A percentile compares a stretch with the other conserved stretches of the same genome.
These are phyloP conservation scores for Brachyhypopomus gauderio DNA, from an alignment of 2,113 vertebrate genomes.

Conservation along the genomic window DNA sequence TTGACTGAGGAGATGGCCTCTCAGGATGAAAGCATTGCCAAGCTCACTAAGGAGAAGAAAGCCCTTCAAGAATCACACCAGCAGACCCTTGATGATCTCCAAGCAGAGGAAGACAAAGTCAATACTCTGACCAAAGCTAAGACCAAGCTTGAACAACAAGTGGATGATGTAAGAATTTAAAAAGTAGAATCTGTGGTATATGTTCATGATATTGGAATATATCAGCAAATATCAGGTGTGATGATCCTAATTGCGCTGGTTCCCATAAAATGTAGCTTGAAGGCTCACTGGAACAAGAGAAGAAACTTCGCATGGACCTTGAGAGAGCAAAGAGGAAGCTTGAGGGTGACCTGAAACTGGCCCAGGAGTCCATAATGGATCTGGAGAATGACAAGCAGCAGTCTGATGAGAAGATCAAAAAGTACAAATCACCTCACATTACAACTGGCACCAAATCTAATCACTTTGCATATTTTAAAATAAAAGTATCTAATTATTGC, in stretches of 20 bases:
- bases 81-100: conserved; percentile 68
- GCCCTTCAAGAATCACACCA: conserved; percentile 60
- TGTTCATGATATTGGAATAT: too few relatives aligned
- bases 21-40: conserved; percentile 45
- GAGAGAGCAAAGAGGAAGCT: conserved; percentile 74
- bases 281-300: conserved; percentile 92
- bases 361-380: conserved; percentile 69
- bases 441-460: too few relatives aligned
- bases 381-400: conserved; percentile 80
- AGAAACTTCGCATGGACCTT: conserved; percentile 89
- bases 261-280: conserved; percentile 78
- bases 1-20: conserved; percentile 50
- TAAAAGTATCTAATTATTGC: too few relatives aligned
- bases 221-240: neutral
- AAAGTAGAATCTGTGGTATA: neutral
- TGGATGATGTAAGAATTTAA: conserved; percentile 39
- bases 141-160: conserved; percentile 57
- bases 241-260: too few relatives aligned
- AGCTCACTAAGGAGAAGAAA: conserved; percentile 79
- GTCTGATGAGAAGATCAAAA: conserved; percentile 88
- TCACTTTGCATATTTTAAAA: too few relatives aligned
- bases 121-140: conserved; percentile 54
- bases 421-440: neutral
- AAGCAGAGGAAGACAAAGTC: conserved; percentile 69
- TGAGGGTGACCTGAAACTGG: conserved; percentile 68